Percentiles rank a stretch among this genome's conserved stretches.
phyloP scores from a whole-genome alignment of 2,797 vertebrate genomes.

The Garrulus glandarius region DNA sequence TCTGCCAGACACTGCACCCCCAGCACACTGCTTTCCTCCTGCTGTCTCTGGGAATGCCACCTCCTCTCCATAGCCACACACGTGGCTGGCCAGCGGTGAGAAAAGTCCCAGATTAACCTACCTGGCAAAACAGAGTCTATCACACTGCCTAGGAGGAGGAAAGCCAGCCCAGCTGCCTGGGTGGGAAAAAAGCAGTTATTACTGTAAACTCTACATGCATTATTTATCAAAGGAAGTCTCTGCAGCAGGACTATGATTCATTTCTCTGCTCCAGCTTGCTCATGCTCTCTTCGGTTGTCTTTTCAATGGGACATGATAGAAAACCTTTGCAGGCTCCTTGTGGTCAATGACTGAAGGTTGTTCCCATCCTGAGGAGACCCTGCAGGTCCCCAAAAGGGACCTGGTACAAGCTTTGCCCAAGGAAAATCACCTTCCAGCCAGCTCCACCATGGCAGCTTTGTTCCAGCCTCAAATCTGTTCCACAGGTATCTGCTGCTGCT shows the following conservation, averaged over 20 bases:
- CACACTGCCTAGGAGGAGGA: conserved; percentile 34
- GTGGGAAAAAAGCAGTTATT: conserved; percentile 58
- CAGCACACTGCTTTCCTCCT: not conserved
- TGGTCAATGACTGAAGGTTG: not conserved
- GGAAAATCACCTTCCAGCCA: not conserved
- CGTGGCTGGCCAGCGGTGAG: not conserved
- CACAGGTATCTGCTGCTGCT: not conserved
- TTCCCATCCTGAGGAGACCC: not conserved
- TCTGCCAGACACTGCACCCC: not conserved
- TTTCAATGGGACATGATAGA: conserved; percentile 50
- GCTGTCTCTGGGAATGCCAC: fast-evolving
- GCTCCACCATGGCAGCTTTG: not conserved
- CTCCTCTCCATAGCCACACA: fast-evolving
- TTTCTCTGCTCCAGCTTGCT: conserved; percentile 20
- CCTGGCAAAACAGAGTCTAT: conserved; percentile 33
- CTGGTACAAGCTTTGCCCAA: not conserved
- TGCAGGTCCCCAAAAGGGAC: not conserved
- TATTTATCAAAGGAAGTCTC: conserved; percentile 80
- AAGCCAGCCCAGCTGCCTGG: conserved; percentile 26
- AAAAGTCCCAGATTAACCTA: conserved; percentile 41
- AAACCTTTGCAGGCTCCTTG: conserved; percentile 46
- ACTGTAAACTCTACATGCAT: conserved; percentile 73
- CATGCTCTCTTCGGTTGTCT: not conserved
- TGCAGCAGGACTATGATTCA: conserved; percentile 69
- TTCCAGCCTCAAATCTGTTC: not conserved